Conservation (phyloP, 2,113 vertebrate genomes). For the Isurus oxyrinchus region DNA sequence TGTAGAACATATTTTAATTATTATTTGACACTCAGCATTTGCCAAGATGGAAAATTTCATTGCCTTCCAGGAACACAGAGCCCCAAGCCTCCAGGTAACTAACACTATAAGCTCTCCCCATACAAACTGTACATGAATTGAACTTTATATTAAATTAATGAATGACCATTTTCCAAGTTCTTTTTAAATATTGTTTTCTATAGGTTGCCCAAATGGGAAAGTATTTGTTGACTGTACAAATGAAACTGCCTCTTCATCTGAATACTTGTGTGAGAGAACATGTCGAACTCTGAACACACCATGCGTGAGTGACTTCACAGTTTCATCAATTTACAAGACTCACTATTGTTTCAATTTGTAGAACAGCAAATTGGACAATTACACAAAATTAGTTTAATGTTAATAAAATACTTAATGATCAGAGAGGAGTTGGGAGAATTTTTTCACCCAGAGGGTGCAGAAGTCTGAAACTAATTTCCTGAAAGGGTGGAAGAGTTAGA, state of each 20-base stretch:
- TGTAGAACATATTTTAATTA: background rate
- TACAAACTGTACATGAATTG: background rate
- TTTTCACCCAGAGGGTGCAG: background rate
- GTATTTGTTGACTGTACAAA: constrained; percentile 39
- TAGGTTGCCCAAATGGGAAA: constrained; percentile 38
- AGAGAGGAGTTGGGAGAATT: background rate
- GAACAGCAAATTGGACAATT: background rate
- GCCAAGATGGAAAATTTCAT: background rate
- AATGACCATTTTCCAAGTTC: background rate
- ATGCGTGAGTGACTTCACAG: constrained; percentile 39
- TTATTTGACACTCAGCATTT: background rate
- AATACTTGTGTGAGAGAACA: constrained; percentile 37
- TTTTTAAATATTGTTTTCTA: constrained; percentile 4
- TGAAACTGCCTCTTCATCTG: background rate
- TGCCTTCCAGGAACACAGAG: background rate
- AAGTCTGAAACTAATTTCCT: background rate
- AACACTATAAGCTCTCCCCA: background rate
- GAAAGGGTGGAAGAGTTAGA: background rate
- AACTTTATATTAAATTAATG: background rate
- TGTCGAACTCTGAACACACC: constrained; percentile 39
- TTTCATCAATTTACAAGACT: background rate
- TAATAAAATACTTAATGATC: background rate
- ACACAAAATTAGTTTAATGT: background rate
- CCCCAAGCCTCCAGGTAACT: background rate
- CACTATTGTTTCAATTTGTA: background rate